A percentile compares a stretch with the other conserved stretches of the same genome.
These are phyloP conservation scores for Thalassophryne amazonica DNA, from an alignment of 2,797 vertebrate genomes.

Conservation along the genomic window DNA sequence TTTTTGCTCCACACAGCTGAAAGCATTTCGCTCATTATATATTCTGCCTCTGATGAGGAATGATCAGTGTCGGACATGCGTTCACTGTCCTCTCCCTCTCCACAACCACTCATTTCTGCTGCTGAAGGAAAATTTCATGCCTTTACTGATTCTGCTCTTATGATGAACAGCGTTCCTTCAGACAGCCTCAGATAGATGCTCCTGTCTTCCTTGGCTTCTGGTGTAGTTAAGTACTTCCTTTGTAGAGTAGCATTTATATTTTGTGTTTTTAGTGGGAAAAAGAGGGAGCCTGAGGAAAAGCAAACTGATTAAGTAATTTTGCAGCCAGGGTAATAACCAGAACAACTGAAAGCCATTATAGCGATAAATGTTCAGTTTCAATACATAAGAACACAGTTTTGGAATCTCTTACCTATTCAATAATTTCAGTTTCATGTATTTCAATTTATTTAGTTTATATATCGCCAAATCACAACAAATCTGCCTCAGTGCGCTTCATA, in stretches of 20 bases:
- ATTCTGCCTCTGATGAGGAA: slow-evolving; percentile 1
- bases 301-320: background rate
- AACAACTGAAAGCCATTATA: too few species aligned
- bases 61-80: background rate
- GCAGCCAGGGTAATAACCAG: too few species aligned
- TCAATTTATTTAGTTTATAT: too few species aligned
- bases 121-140: background rate
- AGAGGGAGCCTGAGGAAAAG: background rate
- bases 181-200: background rate
- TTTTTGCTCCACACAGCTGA: slow-evolving; percentile 5
- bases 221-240: background rate
- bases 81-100: background rate
- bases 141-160: background rate
- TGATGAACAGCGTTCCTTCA: background rate
- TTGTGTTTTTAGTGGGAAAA: background rate
- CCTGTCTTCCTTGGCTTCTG: background rate
- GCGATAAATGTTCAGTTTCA: too few species aligned
- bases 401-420: too few species aligned
- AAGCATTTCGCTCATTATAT: slow-evolving; percentile 21
- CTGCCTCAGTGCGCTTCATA: too few species aligned
- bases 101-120: background rate
- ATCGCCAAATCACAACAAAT: too few species aligned
- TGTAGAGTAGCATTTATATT: background rate
- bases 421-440: too few species aligned
- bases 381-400: too few species aligned